phyloP scores from a whole-genome alignment of 2,797 vertebrate species.

The Cuniculus paca region DNA sequence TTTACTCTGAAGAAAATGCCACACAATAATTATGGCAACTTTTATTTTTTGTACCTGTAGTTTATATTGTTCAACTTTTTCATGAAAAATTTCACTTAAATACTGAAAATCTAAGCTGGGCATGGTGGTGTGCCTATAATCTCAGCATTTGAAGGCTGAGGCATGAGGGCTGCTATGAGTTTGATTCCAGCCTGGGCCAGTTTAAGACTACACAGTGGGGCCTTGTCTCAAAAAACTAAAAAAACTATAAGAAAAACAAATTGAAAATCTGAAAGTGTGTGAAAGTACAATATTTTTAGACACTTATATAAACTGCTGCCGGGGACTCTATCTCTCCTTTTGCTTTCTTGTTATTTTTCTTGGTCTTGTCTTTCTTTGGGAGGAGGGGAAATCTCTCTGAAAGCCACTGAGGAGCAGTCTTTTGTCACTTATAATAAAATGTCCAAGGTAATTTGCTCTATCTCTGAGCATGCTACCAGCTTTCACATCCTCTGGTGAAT shows the following conservation, averaged over 20 bases:
- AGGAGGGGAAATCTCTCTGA: background rate
- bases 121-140: background rate
- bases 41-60: background rate
- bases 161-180: background rate
- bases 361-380: background rate
- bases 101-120: background rate
- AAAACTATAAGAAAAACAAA: background rate
- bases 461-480: background rate
- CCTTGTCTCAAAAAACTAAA: background rate
- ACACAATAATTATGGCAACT: background rate
- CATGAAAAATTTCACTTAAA: background rate
- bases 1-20: conserved; percentile 18
- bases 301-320: background rate
- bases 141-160: background rate
- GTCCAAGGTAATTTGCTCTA: background rate
- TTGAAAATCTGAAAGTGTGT: background rate
- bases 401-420: background rate
- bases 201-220: background rate
- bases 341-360: background rate
- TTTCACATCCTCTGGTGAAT: conserved; percentile 7
- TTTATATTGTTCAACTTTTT: background rate
- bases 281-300: background rate
- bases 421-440: background rate
- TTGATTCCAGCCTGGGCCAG: background rate
- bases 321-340: background rate